Percentiles rank a stretch among this genome's conserved stretches.
phyloP scores from a whole-genome alignment of 1,140 invertebrate genomes.

The Cryptotermes secundus region DNA sequence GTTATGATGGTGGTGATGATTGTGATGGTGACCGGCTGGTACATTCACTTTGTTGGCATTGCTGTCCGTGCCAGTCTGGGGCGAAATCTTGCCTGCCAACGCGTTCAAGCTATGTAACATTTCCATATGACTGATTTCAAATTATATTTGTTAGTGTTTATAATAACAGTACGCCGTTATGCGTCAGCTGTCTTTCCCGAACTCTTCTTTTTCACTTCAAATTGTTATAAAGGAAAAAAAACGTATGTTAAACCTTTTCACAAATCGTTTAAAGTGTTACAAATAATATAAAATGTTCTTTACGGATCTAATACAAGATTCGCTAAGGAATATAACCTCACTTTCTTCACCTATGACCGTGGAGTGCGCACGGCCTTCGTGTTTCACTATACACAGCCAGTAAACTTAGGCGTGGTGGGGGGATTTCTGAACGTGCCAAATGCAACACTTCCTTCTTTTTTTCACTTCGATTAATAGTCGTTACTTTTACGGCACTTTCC shows the following conservation, averaged over 20 bases:
- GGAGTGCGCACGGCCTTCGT: neutral
- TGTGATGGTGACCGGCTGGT: neutral
- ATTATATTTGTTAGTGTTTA: neutral
- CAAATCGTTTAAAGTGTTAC: neutral
- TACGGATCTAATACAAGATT: neutral
- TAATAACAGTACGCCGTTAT: neutral
- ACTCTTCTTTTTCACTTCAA: neutral
- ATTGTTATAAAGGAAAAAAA: neutral
- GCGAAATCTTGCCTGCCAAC: constrained; percentile 41
- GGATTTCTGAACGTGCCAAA: neutral
- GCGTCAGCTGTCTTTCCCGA: neutral
- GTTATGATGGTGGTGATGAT: constrained; percentile 28
- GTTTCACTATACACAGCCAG: neutral
- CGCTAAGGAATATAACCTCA: no score
- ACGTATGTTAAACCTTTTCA: neutral
- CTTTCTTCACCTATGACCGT: neutral
- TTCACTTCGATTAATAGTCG: neutral
- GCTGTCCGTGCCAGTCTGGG: constrained; percentile 36
- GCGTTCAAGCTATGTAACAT: constrained; percentile 39
- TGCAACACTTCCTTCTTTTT: neutral
- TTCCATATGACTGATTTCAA: constrained; percentile 33
- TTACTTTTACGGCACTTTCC: neutral
- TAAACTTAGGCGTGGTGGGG: neutral
- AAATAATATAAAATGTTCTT: neutral
- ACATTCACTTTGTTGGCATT: constrained; percentile 31